Evolutionary conservation across 2,113 vertebrate genomes (phyloP), one percentile per base, ranked within the genome.

Genomic region (Phylloscopus whistleri): DNA sequence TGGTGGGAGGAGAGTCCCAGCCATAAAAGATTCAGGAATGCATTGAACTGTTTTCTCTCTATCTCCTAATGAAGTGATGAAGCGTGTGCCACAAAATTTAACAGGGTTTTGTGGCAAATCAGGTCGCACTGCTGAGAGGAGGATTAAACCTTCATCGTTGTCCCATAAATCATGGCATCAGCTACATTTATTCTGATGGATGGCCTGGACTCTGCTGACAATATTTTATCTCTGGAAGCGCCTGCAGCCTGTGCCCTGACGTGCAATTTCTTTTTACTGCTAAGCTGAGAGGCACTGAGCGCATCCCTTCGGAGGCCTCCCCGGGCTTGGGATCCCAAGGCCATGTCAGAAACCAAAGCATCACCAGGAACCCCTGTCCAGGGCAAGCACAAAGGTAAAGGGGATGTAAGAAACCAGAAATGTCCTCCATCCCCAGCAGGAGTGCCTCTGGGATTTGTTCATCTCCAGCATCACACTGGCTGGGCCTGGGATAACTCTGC

Each of bases 61-160:
- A 87, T 90, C 92, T 95, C 83, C 95, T 96, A 96, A 94, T 95
- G 95, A 96, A 96, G 96, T 96, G 96, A 96, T 93, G 93, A 90
- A 96, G 94, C 66, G 30, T 77, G 72, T 93, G 94, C 95, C 76
- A 86, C 95, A 95, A 93, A 96, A 93, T 89, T 92, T 96, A 97
- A 94, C 92, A 92, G 93, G 88, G 58, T 92, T 95, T 94, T 94
- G 90, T 87, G 69, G 94, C 93, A 94, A 94, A 90, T 94, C 55
- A 20, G 93, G 90, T 92, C 88, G 88, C 5, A 1, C 82, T 89
- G 90, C 96, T 84, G 93, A 96, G 80, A 94, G 69, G 92, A 95
- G 93, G 95, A 95, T 96, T 97, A 93, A 95, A 96, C 92, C 94
- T 94, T 96, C 95, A 93, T 96, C 88, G 82, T 95, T 62, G 68